A percentile compares a stretch with the other conserved stretches of the same genome.
Conservation (phyloP, 2,888 invertebrate genomes). For the Nymphalis c-album region DNA sequence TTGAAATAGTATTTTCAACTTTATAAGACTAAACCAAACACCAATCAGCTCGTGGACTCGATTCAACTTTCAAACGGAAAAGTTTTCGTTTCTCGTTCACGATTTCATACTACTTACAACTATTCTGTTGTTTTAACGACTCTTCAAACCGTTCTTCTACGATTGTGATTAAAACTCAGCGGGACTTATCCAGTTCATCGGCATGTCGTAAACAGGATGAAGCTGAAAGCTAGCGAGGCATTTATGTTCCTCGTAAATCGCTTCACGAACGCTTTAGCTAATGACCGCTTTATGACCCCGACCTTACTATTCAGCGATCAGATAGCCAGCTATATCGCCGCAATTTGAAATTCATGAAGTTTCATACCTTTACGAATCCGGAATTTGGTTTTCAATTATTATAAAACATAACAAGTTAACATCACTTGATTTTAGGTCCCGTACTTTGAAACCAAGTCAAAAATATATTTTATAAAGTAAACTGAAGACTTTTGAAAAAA, state of each 20-base stretch:
- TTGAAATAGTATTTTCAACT: constrained; percentile 2
- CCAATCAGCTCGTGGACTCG: constrained; percentile 16
- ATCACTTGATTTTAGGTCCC: too few species aligned
- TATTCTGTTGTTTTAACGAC: constrained; percentile 17
- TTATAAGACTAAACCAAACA: constrained; percentile 9
- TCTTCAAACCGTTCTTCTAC: constrained; percentile 15
- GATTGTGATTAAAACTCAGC: constrained; percentile 17
- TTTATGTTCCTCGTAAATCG: constrained; percentile 34
- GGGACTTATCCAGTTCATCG: constrained; percentile 22
- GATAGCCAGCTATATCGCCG: not conserved
- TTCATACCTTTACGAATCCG: too few species aligned
- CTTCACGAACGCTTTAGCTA: constrained; percentile 33
- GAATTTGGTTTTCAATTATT: too few species aligned
- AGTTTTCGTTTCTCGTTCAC: constrained; percentile 16
- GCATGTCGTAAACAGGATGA: constrained; percentile 26
- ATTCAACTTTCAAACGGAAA: constrained; percentile 11
- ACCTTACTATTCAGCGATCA: constrained; percentile 17
- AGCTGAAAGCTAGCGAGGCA: constrained; percentile 10
- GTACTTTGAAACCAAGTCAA: too few species aligned
- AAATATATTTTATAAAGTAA: too few species aligned
- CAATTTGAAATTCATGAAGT: not conserved
- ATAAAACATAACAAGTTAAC: too few species aligned
- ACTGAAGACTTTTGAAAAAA: too few species aligned
- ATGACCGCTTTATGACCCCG: constrained; percentile 35
- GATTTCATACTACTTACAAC: constrained; percentile 14